Base-by-base conservation (phyloP, 2,113 vertebrate species). In the Menura novaehollandiae region DNA sequence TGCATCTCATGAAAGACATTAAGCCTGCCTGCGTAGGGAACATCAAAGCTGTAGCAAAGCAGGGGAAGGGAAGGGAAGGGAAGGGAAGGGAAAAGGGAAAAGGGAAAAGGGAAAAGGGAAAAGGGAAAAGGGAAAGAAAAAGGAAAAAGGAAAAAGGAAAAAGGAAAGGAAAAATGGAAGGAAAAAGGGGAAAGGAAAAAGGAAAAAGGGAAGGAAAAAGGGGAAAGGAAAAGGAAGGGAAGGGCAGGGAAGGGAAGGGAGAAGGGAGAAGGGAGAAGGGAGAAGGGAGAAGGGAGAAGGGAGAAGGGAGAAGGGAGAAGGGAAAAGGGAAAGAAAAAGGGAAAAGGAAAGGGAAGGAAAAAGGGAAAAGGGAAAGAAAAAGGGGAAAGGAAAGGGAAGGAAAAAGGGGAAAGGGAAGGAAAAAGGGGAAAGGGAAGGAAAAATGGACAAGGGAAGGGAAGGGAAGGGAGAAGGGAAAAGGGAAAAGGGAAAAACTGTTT, bases 1-100 rank as follows among this genome's bases (percentile, higher is more conserved):
- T 88, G 84, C 86, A 78, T 52, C 58, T 95, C 76, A 66, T 91
- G 76, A 94, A 89, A 94, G 76, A 63, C 72, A 93, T 90, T 88
- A 91, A 81, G 82, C 37, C 62, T 97, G 55, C 78, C 78, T 91
- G 66, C 11, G 5, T 15, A 26, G 35, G 72, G 55, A 85, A 62
- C 59, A 75, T 59, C 68, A 59, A 46, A 88, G 41, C 85, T 81
- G 75, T 11, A 56, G 37, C 23, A 81, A 76, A 37, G 35, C 0
- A 1, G 13, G 30, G 23, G 16, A 11, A 11, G 6, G 39, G 39
- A 41, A 41, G 39, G 39, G 39, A 41, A 32, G 28, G 39, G 13
- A 21, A 56, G 46, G 53, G 27, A 39, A 69, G 26, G 39, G 6
- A 8, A 8, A 27, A 9, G 6, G 28, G 20, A 58, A 35, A 20